These are phyloP conservation scores for Arctocebus calabarensis DNA, from an alignment of 2,797 vertebrate genomes.

Conservation along the genomic window DNA sequence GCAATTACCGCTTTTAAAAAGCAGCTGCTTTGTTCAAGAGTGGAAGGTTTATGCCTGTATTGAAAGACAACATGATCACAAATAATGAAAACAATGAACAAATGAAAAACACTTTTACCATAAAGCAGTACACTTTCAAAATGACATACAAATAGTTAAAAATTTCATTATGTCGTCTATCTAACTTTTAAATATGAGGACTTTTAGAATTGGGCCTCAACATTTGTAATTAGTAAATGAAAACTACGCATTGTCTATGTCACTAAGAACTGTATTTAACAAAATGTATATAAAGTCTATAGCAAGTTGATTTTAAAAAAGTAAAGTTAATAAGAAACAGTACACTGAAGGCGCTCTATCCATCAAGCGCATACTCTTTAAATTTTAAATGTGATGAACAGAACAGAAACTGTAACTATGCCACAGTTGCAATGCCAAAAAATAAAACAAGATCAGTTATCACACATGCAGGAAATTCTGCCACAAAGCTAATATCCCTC, in stretches of 20 bases:
- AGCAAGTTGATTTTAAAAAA: constrained; percentile 89
- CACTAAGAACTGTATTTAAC: constrained; percentile 89
- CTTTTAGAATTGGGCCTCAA: constrained; percentile 87
- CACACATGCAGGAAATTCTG: constrained; percentile 92
- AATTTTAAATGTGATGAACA: constrained; percentile 88
- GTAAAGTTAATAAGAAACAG: constrained; percentile 91
- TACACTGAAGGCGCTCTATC: constrained; percentile 95
- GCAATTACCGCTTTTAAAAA: constrained; percentile 98
- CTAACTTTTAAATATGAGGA: constrained; percentile 89
- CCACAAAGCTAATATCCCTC: constrained; percentile 88
- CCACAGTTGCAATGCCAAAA: constrained; percentile 89
- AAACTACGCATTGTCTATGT: constrained; percentile 87
- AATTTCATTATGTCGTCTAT: constrained; percentile 86
- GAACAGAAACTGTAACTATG: constrained; percentile 88
- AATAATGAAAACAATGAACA: constrained; percentile 93
- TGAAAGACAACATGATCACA: constrained; percentile 97
- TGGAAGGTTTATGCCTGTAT: constrained; percentile 96
- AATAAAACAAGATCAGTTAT: constrained; percentile 89
- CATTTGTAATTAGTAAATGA: constrained; percentile 89
- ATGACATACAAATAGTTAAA: constrained; percentile 92
- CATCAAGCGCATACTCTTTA: constrained; percentile 88
- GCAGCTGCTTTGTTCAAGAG: constrained; percentile 96
- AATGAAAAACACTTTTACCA: constrained; percentile 91
- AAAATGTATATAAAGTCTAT: constrained; percentile 91
- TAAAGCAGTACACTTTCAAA: constrained; percentile 92